Percentiles rank a stretch among this genome's conserved stretches.
phyloP scores from a whole-genome alignment of 2,797 vertebrate species.

The Pteropus rufus region DNA sequence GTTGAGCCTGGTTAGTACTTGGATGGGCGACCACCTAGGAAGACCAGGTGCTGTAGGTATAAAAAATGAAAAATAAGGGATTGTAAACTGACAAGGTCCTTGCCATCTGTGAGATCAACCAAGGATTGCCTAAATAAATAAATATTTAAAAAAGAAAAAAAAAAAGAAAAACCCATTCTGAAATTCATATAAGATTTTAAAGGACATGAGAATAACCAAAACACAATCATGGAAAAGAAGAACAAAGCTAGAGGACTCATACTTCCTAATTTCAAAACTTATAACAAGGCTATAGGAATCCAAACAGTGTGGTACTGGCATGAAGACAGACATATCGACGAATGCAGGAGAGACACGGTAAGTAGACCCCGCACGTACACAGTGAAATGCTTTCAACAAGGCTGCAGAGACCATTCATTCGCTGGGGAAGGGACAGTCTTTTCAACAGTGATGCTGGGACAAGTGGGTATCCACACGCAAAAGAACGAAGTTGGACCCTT shows the following conservation, averaged over 20 bases:
- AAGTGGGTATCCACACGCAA: background rate
- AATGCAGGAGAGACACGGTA: background rate
- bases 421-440: background rate
- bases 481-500: background rate
- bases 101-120: no score
- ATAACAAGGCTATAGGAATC: background rate
- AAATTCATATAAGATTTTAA: background rate
- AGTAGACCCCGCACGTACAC: background rate
- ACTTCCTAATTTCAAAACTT: background rate
- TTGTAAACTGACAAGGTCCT: no score
- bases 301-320: background rate
- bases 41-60: no score
- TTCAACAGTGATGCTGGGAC: background rate
- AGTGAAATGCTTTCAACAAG: background rate
- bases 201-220: background rate
- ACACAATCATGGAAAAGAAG: background rate
- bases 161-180: background rate
- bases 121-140: no score
- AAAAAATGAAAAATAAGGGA: no score
- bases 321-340: background rate
- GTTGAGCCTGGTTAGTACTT: no score
- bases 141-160: no score
- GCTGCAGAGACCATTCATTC: background rate
- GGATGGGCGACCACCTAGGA: no score
- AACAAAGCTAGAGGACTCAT: background rate